Conservation (phyloP, 2,113 vertebrate species). For the Neolamprologus variostigma region DNA sequence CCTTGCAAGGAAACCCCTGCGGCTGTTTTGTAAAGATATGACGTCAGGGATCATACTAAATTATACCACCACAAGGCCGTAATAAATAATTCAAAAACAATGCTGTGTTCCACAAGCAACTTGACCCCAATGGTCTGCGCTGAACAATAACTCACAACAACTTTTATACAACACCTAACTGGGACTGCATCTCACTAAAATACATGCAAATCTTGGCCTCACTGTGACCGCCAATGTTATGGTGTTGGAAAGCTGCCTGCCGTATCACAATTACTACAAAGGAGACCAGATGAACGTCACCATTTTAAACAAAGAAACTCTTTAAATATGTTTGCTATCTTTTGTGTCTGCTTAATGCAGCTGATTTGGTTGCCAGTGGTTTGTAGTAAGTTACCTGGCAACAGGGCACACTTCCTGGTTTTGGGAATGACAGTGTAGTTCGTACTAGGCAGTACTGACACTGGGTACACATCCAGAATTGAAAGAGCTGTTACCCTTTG, state of each 20-base stretch:
- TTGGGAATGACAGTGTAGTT: background rate
- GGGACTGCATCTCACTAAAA: background rate
- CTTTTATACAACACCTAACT: background rate
- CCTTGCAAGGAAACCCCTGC: background rate
- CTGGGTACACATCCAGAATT: background rate
- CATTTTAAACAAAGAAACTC: background rate
- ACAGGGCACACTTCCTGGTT: background rate
- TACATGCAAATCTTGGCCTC: background rate
- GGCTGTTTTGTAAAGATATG: background rate
- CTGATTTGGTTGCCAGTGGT: background rate
- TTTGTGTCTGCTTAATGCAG: background rate
- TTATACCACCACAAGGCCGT: background rate
- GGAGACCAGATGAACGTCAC: background rate
- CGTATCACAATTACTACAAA: background rate
- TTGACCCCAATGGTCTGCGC: background rate
- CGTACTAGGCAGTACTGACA: background rate
- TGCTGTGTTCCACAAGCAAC: background rate
- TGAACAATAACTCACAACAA: conserved; percentile 6
- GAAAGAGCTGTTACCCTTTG: background rate
- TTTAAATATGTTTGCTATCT: conserved; percentile 1
- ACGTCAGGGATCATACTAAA: background rate
- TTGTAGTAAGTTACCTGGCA: conserved; percentile 51
- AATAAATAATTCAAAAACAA: conserved; percentile 45
- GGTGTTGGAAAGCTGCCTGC: background rate
- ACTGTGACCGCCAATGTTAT: background rate